Percentiles rank a stretch among this genome's conserved stretches.
phyloP scores from a whole-genome alignment of 2,113 vertebrate genomes.

The Camelus bactrianus region DNA sequence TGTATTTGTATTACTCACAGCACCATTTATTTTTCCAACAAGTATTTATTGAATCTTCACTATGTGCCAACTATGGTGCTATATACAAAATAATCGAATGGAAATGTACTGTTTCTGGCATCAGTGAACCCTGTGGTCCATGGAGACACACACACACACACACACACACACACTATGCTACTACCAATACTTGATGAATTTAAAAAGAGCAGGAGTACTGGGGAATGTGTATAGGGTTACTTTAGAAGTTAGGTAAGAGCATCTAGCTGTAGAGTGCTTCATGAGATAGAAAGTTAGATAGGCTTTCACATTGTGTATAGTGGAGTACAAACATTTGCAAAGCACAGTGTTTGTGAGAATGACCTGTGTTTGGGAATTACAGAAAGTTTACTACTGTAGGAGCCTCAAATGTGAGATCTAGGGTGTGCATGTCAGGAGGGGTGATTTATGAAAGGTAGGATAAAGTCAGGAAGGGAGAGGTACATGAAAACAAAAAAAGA shows the following conservation, averaged over 20 bases:
- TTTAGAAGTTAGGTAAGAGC: not conserved
- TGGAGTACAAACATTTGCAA: not conserved
- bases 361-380: not conserved
- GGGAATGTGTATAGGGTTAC: not conserved
- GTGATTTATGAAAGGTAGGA: not conserved
- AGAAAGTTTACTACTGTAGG: not conserved
- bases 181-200: not conserved
- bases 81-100: not conserved
- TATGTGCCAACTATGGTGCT: not conserved
- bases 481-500: not conserved
- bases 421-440: not conserved
- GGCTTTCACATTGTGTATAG: not conserved
- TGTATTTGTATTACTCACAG: not conserved
- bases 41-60: not conserved
- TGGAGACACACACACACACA: not conserved
- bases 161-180: not conserved
- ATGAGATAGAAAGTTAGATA: not conserved
- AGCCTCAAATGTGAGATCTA: not conserved
- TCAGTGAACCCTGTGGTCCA: not conserved
- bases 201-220: not conserved
- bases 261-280: not conserved
- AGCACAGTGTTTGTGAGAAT: not conserved
- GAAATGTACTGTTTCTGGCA: not conserved
- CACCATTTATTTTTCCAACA: not conserved
- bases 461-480: not conserved